phyloP scores from a whole-genome alignment of 1,140 invertebrate species.

The Neodiprion virginianus region DNA sequence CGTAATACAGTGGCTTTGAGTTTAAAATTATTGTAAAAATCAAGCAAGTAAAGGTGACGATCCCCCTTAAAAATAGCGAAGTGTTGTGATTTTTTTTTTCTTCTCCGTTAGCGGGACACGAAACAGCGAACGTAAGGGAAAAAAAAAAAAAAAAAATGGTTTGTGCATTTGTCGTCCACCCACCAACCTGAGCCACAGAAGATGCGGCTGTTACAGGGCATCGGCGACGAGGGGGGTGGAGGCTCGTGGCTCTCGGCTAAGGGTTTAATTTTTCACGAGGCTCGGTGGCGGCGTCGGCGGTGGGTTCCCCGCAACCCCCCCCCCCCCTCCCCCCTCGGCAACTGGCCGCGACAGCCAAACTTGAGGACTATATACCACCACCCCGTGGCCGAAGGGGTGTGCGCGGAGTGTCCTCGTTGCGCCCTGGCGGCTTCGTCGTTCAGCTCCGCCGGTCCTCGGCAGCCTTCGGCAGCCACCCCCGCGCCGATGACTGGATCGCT shows the following conservation, averaged over 20 bases:
- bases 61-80: too few species aligned
- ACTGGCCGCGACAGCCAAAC: not conserved
- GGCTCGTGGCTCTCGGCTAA: not conserved
- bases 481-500: conserved; percentile 19
- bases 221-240: not conserved
- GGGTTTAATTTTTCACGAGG: not conserved
- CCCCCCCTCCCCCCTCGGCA: not conserved
- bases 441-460: not conserved
- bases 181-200: too few species aligned
- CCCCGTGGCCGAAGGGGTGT: conserved; percentile 12
- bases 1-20: too few species aligned
- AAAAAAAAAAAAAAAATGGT: not conserved
- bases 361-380: conserved; percentile 4
- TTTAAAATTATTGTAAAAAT: too few species aligned
- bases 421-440: not conserved
- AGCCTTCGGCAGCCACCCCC: not conserved
- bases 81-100: too few species aligned
- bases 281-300: not conserved
- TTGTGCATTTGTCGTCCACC: not conserved
- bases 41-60: too few species aligned
- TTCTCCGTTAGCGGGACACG: not conserved
- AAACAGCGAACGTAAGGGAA: not conserved
- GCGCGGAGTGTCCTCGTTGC: conserved; percentile 27
- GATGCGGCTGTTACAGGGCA: too few species aligned
- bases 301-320: too few species aligned